Conservation (phyloP, 2,113 vertebrate genomes). For the Sceloporus tristichus region DNA sequence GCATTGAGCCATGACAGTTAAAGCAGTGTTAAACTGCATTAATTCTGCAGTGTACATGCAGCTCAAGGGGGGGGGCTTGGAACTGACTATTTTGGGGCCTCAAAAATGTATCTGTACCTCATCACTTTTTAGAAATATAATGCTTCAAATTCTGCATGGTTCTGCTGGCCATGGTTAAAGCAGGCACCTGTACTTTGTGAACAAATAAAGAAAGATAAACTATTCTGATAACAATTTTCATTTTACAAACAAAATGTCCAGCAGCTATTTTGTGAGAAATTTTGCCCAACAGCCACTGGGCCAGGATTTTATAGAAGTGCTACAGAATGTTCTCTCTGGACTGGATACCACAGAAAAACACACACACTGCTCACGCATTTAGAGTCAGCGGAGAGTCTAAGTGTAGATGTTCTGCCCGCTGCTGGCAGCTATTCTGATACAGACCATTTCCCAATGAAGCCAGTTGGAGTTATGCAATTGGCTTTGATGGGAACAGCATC, state of each 20-base stretch:
- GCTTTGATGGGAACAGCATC: conserved; percentile 31
- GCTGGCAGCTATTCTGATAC: conserved; percentile 12
- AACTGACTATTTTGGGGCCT: too few species aligned
- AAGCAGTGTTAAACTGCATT: too few species aligned
- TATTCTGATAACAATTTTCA: background rate
- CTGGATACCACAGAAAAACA: background rate
- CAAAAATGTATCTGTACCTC: background rate
- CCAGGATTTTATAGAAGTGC: background rate
- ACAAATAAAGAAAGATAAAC: background rate
- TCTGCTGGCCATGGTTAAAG: background rate
- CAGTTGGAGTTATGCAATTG: conserved; percentile 23
- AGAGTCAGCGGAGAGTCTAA: background rate
- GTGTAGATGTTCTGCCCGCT: background rate
- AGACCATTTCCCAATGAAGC: conserved; percentile 11
- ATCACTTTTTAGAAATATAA: background rate
- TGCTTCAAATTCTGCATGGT: background rate
- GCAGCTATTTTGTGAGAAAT: background rate
- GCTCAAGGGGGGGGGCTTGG: too few species aligned
- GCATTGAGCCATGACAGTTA: too few species aligned
- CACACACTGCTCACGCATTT: background rate
- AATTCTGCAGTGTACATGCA: too few species aligned
- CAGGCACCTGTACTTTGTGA: background rate
- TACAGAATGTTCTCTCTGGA: background rate
- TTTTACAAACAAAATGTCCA: background rate
- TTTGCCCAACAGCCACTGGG: background rate